These are phyloP conservation scores for Diarsia mendica DNA, from an alignment of 2,888 invertebrate genomes.

Conservation along the genomic window DNA sequence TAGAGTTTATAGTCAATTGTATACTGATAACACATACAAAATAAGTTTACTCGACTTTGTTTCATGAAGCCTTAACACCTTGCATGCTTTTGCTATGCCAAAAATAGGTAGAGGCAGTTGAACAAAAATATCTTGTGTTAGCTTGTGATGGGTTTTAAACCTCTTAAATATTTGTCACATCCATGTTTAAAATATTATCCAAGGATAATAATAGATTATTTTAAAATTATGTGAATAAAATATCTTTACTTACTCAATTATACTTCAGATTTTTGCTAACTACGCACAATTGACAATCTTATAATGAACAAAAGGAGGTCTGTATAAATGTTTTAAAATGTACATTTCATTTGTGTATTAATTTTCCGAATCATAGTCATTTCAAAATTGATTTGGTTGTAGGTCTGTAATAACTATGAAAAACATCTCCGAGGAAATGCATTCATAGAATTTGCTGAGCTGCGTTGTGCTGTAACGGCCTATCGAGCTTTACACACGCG, in stretches of 20 bases:
- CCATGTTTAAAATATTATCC: neutral
- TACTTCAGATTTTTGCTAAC: conserved; percentile 50
- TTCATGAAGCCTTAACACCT: neutral
- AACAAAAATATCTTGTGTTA: neutral
- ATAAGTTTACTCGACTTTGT: neutral
- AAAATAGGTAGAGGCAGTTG: neutral
- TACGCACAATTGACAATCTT: conserved; percentile 1
- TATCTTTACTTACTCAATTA: conserved; percentile 54
- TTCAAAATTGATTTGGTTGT: conserved; percentile 19
- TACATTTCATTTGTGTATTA: neutral
- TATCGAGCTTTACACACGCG: conserved; percentile 94
- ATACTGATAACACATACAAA: neutral
- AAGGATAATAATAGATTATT: neutral
- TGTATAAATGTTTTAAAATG: conserved; percentile 14
- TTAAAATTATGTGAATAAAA: neutral
- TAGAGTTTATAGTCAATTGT: neutral
- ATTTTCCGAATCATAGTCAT: neutral
- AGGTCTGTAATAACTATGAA: conserved; percentile 95
- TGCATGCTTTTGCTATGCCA: neutral
- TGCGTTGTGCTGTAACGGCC: conserved; percentile 93
- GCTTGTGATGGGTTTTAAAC: neutral
- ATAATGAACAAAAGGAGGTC: conserved; percentile 31
- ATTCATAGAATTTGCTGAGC: conserved; percentile 93
- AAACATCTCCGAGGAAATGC: conserved; percentile 97
- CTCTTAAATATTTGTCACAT: neutral